phyloP scores from a whole-genome alignment of 1,140 invertebrate genomes.

The Drosophila setifemur region DNA sequence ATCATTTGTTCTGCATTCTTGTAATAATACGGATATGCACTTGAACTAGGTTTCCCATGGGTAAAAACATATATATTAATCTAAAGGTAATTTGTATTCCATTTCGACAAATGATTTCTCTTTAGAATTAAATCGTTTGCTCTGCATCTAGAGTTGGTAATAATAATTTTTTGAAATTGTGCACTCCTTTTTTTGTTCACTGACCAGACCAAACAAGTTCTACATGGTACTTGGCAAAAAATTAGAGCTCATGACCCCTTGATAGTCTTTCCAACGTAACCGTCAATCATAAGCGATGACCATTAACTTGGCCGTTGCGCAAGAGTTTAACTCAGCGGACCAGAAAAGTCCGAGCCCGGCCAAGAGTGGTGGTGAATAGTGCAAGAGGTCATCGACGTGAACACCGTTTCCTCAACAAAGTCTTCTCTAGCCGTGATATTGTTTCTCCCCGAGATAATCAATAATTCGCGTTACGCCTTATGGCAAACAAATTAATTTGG shows the following conservation, averaged over 20 bases:
- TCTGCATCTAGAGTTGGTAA: not conserved
- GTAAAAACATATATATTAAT: too few species aligned
- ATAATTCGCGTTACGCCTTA: constrained; percentile 53
- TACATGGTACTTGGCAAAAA: constrained; percentile 41
- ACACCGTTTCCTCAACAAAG: constrained; percentile 20
- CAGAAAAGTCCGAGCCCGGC: constrained; percentile 55
- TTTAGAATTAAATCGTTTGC: not conserved
- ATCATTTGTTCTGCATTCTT: too few species aligned
- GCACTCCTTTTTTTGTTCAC: not conserved
- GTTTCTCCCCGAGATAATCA: constrained; percentile 20
- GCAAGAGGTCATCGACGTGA: constrained; percentile 64
- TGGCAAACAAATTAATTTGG: constrained; percentile 58
- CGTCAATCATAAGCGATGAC: constrained; percentile 65
- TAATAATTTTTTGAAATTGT: not conserved
- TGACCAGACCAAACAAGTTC: constrained; percentile 12
- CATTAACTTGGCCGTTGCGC: constrained; percentile 63
- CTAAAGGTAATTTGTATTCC: too few species aligned
- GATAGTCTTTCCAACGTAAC: constrained; percentile 50
- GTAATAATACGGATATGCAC: too few species aligned
- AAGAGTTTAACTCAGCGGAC: constrained; percentile 54
- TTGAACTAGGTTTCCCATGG: too few species aligned
- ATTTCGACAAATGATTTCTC: too few species aligned
- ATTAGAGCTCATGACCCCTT: constrained; percentile 70
- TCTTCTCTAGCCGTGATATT: constrained; percentile 16
- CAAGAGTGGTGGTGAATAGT: constrained; percentile 34